A percentile compares a stretch with the other conserved stretches of the same genome.
Conservation (phyloP, 2,113 vertebrate species). For the Canis aureus region DNA sequence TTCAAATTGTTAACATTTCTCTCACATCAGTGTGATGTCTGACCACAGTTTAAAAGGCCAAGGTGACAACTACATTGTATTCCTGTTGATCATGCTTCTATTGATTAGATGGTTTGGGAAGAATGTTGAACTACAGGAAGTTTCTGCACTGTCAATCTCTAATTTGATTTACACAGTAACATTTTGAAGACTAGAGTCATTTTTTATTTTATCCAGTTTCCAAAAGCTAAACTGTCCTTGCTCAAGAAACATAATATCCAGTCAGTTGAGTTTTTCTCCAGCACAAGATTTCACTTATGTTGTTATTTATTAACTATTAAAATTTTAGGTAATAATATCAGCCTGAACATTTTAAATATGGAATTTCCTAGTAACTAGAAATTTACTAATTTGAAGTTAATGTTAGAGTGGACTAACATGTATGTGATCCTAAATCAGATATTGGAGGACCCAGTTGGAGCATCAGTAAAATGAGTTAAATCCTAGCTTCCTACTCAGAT, state of each 20-base stretch:
- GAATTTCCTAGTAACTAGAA: conserved; percentile 70
- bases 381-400: conserved; percentile 79
- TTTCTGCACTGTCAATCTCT: not conserved
- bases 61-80: not conserved
- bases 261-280: conserved; percentile 48
- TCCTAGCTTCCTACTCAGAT: not conserved
- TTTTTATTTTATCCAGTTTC: conserved; percentile 4
- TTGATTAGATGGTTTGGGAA: not conserved
- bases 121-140: not conserved
- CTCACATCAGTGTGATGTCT: not conserved
- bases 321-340: conserved; percentile 31
- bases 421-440: not conserved
- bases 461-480: not conserved
- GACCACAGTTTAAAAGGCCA: not conserved
- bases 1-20: not conserved
- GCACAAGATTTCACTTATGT: not conserved
- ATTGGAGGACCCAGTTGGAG: not conserved
- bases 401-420: conserved; percentile 62
- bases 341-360: conserved; percentile 70
- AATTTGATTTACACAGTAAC: not conserved
- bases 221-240: not conserved
- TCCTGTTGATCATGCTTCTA: not conserved
- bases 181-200: not conserved
- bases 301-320: conserved; percentile 65
- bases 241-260: conserved; percentile 33